A percentile compares a stretch with the other conserved stretches of the same genome.
Evolutionary conservation across 1,140 invertebrate genomes (phyloP).

Genomic region (Panagrolaimus sp.): DNA sequence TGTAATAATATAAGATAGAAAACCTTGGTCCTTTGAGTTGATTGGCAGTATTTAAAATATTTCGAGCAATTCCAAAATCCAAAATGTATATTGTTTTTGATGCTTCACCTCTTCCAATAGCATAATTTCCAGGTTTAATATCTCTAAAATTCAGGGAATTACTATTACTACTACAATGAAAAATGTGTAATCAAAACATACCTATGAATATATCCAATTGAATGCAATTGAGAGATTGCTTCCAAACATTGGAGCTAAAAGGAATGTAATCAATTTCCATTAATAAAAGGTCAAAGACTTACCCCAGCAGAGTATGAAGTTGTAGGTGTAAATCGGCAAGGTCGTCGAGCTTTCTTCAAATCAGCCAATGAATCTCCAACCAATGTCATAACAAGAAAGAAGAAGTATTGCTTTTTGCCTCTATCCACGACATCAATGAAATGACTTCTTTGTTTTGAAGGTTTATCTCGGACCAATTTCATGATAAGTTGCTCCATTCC

Average conservation of each 20-base stretch:
- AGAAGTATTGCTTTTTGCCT: slow-evolving; percentile 24
- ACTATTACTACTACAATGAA: slow-evolving; percentile 12
- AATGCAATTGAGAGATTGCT: slow-evolving; percentile 34
- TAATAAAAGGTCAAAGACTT: no score
- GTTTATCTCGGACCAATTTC: neutral
- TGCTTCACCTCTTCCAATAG: slow-evolving; percentile 21
- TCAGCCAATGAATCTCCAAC: slow-evolving; percentile 35
- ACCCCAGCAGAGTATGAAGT: no score
- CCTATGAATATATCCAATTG: slow-evolving; percentile 32
- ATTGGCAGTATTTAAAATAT: slow-evolving; percentile 21
- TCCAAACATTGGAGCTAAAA: slow-evolving; percentile 42
- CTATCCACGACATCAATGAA: slow-evolving; percentile 16
- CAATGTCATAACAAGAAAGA: slow-evolving; percentile 29
- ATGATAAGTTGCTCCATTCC: slow-evolving; percentile 16
- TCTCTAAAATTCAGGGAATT: neutral
- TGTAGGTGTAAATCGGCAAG: no score
- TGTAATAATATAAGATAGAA: no score
- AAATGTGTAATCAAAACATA: neutral
- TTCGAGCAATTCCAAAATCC: slow-evolving; percentile 34
- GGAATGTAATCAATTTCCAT: no score
- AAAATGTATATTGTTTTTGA: slow-evolving; percentile 23
- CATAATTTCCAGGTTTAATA: slow-evolving; percentile 28
- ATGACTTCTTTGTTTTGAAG: neutral
- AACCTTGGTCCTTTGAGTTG: slow-evolving; percentile 21
- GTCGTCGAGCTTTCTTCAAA: slow-evolving; percentile 20